Base-by-base conservation (phyloP, 2,888 invertebrate species). In the Cephus nigrinus region DNA sequence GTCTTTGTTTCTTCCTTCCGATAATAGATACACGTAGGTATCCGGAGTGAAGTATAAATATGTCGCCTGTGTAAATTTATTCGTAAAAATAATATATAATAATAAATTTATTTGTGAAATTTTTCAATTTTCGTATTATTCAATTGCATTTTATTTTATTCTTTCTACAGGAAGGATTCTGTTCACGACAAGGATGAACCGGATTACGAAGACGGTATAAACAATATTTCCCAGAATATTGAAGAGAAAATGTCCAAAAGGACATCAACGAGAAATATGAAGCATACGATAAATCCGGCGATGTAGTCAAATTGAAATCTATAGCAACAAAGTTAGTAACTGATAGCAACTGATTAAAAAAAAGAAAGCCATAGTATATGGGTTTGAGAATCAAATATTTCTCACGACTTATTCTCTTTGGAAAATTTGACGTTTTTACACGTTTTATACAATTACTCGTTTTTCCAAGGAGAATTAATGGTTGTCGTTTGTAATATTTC, bases 1-100 rank as follows among this genome's bases (percentile, higher is more conserved):
- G 91, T 97, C 97, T 76, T 93, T 97, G 75, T 97, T 97, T 89
- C 92, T 93, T 81, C 92, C 94, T 35, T 92, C 92, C 77, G 92
- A 92, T 79, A 93, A 93, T 84, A 92, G 93, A 86, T 94, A 94
- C 86, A 92, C 92, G 93, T 93, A 87, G 88, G 88, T 88, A 80
- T 69, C 76, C 68, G 30, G 31, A 71, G 3, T 31, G 4, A 31
- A 12, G 31, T 12, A 71, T 12, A 31, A 71, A 71, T 31, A 71
- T 31, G 11, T 33, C 0, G 15, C 31, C 1, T 2, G 71, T 31
- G n/a, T 69, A 12, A 32, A 4, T 12, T 31, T 23, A 12, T 36
- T 36, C 15, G 36, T 4, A 4, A 36, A 36, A 12, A 69, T 15
- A 30, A 30, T 30, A 30, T 30, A 30, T 30, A 30, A 30, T 30